Conservation (phyloP, 2,797 vertebrate species). For the Amblyopsis hoosieri region DNA sequence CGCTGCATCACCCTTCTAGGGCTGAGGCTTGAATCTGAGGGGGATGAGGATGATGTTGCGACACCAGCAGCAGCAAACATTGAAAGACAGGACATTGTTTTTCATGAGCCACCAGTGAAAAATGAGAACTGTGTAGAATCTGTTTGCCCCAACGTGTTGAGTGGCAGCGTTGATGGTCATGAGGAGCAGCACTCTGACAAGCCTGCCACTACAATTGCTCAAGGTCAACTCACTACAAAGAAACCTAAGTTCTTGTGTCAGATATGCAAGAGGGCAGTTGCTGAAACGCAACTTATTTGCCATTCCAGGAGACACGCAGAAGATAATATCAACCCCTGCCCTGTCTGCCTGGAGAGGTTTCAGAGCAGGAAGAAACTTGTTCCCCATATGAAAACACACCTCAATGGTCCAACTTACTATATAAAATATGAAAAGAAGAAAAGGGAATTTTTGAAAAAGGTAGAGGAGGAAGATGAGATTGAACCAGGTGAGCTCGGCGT, state of each 20-base stretch:
- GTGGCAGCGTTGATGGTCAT: constrained; percentile 41
- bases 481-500: constrained; percentile 80
- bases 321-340: constrained; percentile 85
- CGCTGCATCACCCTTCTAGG: constrained; percentile 90
- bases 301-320: constrained; percentile 93
- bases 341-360: constrained; percentile 89
- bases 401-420: constrained; percentile 80
- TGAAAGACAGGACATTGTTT: constrained; percentile 68
- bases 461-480: constrained; percentile 71
- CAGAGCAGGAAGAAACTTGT: constrained; percentile 89
- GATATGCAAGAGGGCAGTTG: constrained; percentile 89
- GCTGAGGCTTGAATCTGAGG: constrained; percentile 84
- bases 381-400: constrained; percentile 89
- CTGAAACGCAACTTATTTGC: constrained; percentile 87
- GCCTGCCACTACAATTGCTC: constrained; percentile 16
- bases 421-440: constrained; percentile 77
- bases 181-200: constrained; percentile 29
- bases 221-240: constrained; percentile 58
- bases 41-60: constrained; percentile 69
- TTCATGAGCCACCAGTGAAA: constrained; percentile 65
- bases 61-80: neutral
- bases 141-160: constrained; percentile 40
- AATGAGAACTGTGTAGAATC: constrained; percentile 41
- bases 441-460: constrained; percentile 41
- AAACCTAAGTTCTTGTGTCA: constrained; percentile 89